These are phyloP conservation scores for Brienomyrus longianalis DNA, from an alignment of 2,113 vertebrate genomes.

Conservation along the genomic window DNA sequence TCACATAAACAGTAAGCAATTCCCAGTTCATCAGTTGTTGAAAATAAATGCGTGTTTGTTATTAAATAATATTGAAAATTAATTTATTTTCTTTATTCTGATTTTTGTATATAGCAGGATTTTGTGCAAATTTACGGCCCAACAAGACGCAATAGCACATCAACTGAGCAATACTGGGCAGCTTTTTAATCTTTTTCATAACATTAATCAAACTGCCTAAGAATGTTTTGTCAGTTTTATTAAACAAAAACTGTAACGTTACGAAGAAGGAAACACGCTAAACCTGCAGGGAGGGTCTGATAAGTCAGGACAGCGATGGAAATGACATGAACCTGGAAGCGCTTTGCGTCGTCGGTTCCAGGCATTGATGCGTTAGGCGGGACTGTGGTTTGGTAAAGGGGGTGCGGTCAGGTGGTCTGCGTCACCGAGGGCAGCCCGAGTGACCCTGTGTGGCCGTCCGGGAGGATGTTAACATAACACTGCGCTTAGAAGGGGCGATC, in stretches of 20 bases:
- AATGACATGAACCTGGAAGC: background rate
- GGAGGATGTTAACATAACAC: background rate
- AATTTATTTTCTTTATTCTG: too few relatives aligned
- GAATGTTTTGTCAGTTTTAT: background rate
- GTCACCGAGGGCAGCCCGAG: background rate
- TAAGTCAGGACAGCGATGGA: background rate
- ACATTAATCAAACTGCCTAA: background rate
- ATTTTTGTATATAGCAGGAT: background rate
- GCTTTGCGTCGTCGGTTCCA: background rate
- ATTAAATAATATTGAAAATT: too few relatives aligned
- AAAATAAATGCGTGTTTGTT: too few relatives aligned
- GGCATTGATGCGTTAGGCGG: background rate
- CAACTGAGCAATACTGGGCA: background rate
- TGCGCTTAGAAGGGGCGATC: background rate
- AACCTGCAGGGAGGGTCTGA: background rate
- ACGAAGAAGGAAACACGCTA: background rate
- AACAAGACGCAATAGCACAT: background rate
- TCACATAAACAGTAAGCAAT: background rate
- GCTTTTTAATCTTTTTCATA: background rate
- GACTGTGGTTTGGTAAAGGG: background rate
- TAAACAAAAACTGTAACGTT: background rate
- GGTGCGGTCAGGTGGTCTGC: background rate
- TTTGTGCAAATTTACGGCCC: background rate
- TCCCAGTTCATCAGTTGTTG: background rate
- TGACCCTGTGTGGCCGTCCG: too few relatives aligned